These are phyloP conservation scores for Drosophila helvetica DNA, from an alignment of 2,888 invertebrate genomes.

Conservation along the genomic window DNA sequence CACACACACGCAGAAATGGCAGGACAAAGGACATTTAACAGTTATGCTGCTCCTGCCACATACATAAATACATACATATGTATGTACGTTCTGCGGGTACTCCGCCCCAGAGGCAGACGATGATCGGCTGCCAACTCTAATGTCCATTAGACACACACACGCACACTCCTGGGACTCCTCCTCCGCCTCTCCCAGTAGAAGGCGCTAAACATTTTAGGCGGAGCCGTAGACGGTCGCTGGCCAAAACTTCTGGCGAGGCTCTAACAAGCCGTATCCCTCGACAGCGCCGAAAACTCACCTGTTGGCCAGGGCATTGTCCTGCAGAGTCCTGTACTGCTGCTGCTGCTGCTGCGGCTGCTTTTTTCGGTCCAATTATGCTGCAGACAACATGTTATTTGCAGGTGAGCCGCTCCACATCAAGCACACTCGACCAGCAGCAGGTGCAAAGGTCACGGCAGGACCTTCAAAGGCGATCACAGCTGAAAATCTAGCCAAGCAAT, in stretches of 20 bases:
- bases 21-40: constrained; percentile 48
- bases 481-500: constrained; percentile 28
- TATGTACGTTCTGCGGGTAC: constrained; percentile 48
- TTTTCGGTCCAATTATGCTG: constrained; percentile 47
- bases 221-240: background rate
- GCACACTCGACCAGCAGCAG: constrained; percentile 40
- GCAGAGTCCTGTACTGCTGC: background rate
- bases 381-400: constrained; percentile 59
- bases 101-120: background rate
- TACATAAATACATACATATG: no score
- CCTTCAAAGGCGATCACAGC: constrained; percentile 38
- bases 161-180: no score
- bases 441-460: constrained; percentile 52
- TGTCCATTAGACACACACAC: background rate
- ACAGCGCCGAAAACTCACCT: constrained; percentile 56
- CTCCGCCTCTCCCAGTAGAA: constrained; percentile 18
- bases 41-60: constrained; percentile 37
- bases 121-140: background rate
- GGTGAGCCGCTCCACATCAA: constrained; percentile 39
- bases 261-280: constrained; percentile 68
- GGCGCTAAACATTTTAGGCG: constrained; percentile 54
- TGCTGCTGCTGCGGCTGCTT: constrained; percentile 12
- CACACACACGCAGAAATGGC: background rate
- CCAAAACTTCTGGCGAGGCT: constrained; percentile 26
- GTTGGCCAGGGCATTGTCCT: constrained; percentile 49